Evolutionary conservation across 2,888 invertebrate genomes (phyloP), one percentile per base, ranked within the genome.

Genomic region (Escarpia spicata): DNA sequence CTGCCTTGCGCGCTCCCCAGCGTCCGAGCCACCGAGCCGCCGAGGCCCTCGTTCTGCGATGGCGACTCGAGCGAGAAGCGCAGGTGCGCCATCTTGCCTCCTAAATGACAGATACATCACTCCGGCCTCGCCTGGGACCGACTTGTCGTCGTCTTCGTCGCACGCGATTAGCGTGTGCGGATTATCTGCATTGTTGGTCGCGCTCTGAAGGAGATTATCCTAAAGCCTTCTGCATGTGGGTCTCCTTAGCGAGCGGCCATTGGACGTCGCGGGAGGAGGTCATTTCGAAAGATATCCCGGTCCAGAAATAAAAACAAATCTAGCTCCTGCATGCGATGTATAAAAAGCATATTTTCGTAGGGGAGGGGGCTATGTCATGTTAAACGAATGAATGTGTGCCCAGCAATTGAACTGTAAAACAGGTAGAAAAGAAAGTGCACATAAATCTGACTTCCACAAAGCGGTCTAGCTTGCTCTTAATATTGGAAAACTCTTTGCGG

Each of bases 91-190:
- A 75, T 75, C 75, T 19, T 75, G 75, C n/a, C 75, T 75, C 26
- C 75, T 75, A 75, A 75, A 75, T 75, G 75, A 75, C 75, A 75
- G 75, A 75, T 75, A 75, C 75, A 75, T 75, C 75, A 75, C 75
- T 75, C 75, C 75, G 19, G 3, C 19, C 26, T 75, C 75, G 26
- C 26, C 75, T 26, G 75, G 75, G 75, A 75, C 26, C 75, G 75
- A 75, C 75, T 26, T 75, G 75, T 75, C 75, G 75, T 75, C 75
- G 75, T 75, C 75, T 26, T n/a, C 2, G 75, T 75, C 75, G 75
- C 75, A 75, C 75, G 75, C 75, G 75, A 4, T 75, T 75, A 75
- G 75, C n/a, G n/a, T 15, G 19, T 75, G 26, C 75, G 75, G 75
- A 75, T 75, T 75, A 75, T 75, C 75, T 26, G 75, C 75, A 75